Evolutionary conservation across 2,888 invertebrate genomes (phyloP), one percentile per base, ranked within the genome.

Genomic region (Papilio protenor): DNA sequence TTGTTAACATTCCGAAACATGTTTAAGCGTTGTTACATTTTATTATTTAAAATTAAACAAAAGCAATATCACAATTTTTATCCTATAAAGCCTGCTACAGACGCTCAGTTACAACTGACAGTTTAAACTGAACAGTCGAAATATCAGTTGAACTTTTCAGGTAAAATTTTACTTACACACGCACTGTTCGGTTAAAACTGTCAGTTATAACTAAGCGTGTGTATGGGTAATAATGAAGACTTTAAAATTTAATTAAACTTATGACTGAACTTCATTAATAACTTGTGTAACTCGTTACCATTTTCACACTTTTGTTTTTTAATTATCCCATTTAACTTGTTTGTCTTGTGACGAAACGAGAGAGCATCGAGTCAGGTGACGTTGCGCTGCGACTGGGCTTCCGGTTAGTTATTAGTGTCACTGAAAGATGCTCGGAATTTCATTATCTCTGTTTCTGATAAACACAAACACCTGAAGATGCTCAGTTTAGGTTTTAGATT

Each of bases 1-100:
- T 61, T 49, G 33, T 76, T 72, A 76, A 76, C 23, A 73, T 73
- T 73, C 57, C 57, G 40, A 52, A 52, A 57, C 33, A 49, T 16
- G 57, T 33, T 57, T n/a, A 18, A 73, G 10, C n/a, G 57, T n/a
- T 18, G 11, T 45, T 40, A 10, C 57, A 33, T 16, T 40, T 57
- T 57, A 40, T 73, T 57, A 33, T 57, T 66, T 66, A 18, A n/a
- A 40, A 18, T 66, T 40, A 66, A 66, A 59, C 57, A 59, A 23
- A 59, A 23, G 23, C 55, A 23, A 8, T 57, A 57, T 57, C 12
- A 49, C 18, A 52, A 16, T 18, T 52, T 52, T 52, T 18, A 18
- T 52, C 49, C 2, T 18, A 49, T 27, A 27, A 27, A 49, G 49
- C 16, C 14, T 4, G 33, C 40, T 40, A 40, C 40, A 40, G 40